A percentile compares a stretch with the other conserved stretches of the same genome.
phyloP scores from a whole-genome alignment of 2,113 vertebrate species.

The Reinhardtius hippoglossoides region DNA sequence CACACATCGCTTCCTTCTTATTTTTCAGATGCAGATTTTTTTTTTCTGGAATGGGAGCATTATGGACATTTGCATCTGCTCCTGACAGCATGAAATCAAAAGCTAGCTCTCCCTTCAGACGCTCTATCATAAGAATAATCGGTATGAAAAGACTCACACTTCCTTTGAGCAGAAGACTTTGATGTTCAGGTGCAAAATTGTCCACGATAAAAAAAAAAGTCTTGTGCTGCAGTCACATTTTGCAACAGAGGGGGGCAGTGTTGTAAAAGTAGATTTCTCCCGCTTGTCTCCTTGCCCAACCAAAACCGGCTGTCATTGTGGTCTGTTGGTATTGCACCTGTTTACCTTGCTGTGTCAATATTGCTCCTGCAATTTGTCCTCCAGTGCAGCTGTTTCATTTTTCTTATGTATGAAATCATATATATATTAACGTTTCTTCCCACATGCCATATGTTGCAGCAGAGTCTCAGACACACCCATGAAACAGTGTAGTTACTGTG shows the following conservation, averaged over 20 bases:
- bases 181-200: slow-evolving; percentile 59
- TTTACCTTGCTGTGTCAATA: slow-evolving; percentile 73
- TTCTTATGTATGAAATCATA: slow-evolving; percentile 37
- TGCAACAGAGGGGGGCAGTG: slow-evolving; percentile 71
- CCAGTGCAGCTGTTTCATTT: slow-evolving; percentile 40
- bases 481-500: slow-evolving; percentile 5
- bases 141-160: slow-evolving; percentile 48
- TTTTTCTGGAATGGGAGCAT: slow-evolving; percentile 14
- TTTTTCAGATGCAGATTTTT: slow-evolving; percentile 40
- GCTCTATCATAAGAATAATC: slow-evolving; percentile 60
- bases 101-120: slow-evolving; percentile 46
- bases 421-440: slow-evolving; percentile 3
- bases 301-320: slow-evolving; percentile 39
- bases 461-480: slow-evolving; percentile 18
- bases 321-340: slow-evolving; percentile 65
- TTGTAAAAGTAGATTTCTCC: slow-evolving; percentile 61
- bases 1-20: slow-evolving; percentile 18
- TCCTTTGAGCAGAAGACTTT: slow-evolving; percentile 63
- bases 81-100: slow-evolving; percentile 53
- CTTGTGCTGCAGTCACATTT: slow-evolving; percentile 37
- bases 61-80: slow-evolving; percentile 42
- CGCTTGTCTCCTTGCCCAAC: slow-evolving; percentile 5
- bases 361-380: slow-evolving; percentile 44
- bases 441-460: slow-evolving; percentile 5
- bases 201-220: slow-evolving; percentile 47